A percentile compares a stretch with the other conserved stretches of the same genome.
Conservation (phyloP, 2,113 vertebrate species). For the Myodes glareolus region DNA sequence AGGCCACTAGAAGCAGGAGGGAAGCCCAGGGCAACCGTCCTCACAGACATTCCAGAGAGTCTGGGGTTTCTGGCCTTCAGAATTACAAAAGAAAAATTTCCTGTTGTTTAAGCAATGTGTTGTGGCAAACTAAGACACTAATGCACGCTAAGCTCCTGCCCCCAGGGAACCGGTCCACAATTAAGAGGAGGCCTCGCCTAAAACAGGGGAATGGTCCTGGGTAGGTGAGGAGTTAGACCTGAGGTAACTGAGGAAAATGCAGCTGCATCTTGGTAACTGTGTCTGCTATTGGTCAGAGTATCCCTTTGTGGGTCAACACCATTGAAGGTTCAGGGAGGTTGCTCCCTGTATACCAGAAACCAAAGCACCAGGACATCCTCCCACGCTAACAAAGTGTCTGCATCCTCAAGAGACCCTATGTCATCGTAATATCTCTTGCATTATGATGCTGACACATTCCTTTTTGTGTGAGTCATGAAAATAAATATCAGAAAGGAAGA, state of each 20-base stretch:
- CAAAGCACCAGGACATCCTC: neutral
- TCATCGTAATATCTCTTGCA: neutral
- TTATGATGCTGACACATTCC: neutral
- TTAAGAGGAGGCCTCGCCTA: neutral
- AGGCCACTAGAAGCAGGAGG: neutral
- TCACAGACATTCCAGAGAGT: too few relatives aligned
- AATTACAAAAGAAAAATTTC: neutral
- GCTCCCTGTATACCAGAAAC: neutral
- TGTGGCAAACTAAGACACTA: neutral
- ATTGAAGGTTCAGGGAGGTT: neutral
- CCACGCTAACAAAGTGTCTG: neutral
- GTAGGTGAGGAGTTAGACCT: neutral
- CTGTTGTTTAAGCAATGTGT: neutral
- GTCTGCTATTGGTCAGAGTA: neutral
- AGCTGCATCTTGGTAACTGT: too few relatives aligned
- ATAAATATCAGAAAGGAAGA: neutral
- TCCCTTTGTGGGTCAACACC: neutral
- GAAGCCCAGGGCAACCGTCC: accelerated
- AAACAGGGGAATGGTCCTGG: too few relatives aligned
- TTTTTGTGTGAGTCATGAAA: neutral
- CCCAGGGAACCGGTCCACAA: accelerated
- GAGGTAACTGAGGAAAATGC: neutral
- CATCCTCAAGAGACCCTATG: neutral
- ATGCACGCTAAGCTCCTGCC: accelerated
- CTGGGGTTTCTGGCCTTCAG: neutral